These are phyloP conservation scores for Caenorhabditis sinica DNA, from an alignment of 2,888 invertebrate genomes.

Conservation along the genomic window DNA sequence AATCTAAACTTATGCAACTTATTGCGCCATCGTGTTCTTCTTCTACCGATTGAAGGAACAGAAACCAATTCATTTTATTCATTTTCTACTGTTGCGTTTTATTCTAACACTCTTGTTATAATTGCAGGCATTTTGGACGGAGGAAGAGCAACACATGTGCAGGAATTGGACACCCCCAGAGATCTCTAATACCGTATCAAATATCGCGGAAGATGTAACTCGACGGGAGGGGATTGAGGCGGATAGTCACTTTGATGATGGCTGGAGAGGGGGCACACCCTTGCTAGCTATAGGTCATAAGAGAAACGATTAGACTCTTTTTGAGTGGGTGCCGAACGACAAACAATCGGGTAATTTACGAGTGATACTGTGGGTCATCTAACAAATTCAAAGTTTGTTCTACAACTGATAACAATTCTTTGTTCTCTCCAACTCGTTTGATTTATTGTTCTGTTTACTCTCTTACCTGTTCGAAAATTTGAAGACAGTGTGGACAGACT, in stretches of 20 bases:
- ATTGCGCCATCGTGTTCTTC: constrained; percentile 48
- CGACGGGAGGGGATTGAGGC: constrained; percentile 36
- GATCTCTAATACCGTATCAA: constrained; percentile 22
- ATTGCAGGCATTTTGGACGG: constrained; percentile 23
- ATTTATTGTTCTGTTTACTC: constrained; percentile 36
- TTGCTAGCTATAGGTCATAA: constrained; percentile 18
- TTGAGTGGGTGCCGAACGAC: constrained; percentile 51
- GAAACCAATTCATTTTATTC: constrained; percentile 5
- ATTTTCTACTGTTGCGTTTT: constrained; percentile 14
- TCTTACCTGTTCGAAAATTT: constrained; percentile 67
- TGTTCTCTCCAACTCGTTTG: constrained; percentile 37
- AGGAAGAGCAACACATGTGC: not conserved
- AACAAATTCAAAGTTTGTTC: constrained; percentile 23
- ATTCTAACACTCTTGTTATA: constrained; percentile 26
- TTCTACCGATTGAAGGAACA: not conserved
- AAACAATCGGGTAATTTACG: constrained; percentile 45
- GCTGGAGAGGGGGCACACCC: constrained; percentile 27
- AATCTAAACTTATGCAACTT: constrained; percentile 51
- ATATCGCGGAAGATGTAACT: constrained; percentile 30
- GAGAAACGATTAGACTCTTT: constrained; percentile 47
- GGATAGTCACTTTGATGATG: constrained; percentile 32
- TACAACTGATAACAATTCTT: constrained; percentile 23
- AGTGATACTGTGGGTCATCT: constrained; percentile 32
- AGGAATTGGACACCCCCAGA: constrained; percentile 2
- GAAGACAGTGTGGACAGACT: constrained; percentile 67